Base-by-base conservation (phyloP, 2,797 vertebrate species). In the Sebastes baramenuke region DNA sequence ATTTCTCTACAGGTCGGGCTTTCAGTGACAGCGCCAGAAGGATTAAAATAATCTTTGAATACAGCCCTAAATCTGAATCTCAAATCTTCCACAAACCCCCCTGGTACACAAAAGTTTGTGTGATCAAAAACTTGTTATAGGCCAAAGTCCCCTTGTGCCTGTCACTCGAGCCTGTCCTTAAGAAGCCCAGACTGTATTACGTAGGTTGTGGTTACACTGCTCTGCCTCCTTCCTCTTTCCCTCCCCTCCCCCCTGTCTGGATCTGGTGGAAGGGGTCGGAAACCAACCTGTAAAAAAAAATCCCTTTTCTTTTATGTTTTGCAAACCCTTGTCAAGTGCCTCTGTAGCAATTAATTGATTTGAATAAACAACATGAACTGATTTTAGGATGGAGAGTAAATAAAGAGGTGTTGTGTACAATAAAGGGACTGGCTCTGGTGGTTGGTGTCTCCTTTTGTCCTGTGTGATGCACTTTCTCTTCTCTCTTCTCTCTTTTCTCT, bases 341-440 rank as follows among this genome's bases (percentile, higher is more conserved):
- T 95, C 93, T 95, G 93, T 95, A 95, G 94, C 89, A 89, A 70
- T 93, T 85, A 84, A 92, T 91, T 94, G 91, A 95, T 93, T 90
- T 94, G 85, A 95, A 94, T 91, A 86, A 93, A 92, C 72, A 89
- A 77, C 83, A 80, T 90, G 80, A 91, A 80, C 75, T 86, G 90
- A 91, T 91, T 90, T 82, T 89, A 89, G 87, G 84, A 87, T 90
- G 82, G 80, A 85, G 79, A 89, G 76, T 83, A 69, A 94, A 94
- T 95, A 95, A 96, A 96, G 92, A 94, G 93, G 92, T 96, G 89
- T 93, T 92, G 91, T 96, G 93, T 94, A 95, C 85, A 95, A 95
- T 95, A 95, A 96, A 94, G 92, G 93, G 94, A 93, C 87, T 93
- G 85, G 58, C 89, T 95, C 87, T 96, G 95, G 95, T 95, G 95